These are phyloP conservation scores for Phaetusa simplex DNA, from an alignment of 2,113 vertebrate species.

Conservation along the genomic window DNA sequence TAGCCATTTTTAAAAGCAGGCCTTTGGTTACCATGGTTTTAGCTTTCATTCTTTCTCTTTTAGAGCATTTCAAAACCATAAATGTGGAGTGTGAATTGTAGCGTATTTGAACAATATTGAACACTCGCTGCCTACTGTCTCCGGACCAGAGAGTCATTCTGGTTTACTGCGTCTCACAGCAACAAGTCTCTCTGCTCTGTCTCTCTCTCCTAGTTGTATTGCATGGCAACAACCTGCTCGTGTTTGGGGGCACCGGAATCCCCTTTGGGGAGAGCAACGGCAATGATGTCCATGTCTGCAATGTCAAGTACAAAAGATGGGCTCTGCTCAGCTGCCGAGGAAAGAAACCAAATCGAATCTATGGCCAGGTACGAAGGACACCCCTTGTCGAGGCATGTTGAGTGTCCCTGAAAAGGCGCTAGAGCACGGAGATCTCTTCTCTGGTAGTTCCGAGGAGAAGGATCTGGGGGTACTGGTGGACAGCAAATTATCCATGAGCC, in stretches of 20 bases:
- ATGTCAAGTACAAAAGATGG: slow-evolving; percentile 96
- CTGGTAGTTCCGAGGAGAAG: too few relatives aligned
- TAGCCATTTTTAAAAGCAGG: neutral
- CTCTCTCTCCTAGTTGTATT: slow-evolving; percentile 82
- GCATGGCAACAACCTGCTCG: slow-evolving; percentile 95
- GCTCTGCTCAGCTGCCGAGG: slow-evolving; percentile 93
- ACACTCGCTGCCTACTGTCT: neutral
- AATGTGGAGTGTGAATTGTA: accelerated
- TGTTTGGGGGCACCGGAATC: slow-evolving; percentile 96
- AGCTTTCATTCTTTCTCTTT: neutral
- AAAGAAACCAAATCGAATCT: slow-evolving; percentile 95
- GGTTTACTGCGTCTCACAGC: neutral
- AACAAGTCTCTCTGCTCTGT: neutral
- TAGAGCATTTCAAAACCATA: neutral
- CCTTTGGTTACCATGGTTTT: slow-evolving; percentile 42
- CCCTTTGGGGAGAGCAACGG: slow-evolving; percentile 97
- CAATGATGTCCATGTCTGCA: slow-evolving; percentile 96
- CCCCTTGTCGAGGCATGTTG: accelerated
- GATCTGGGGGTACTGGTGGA: too few relatives aligned
- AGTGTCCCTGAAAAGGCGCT: neutral
- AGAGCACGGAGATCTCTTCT: accelerated
- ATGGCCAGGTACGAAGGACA: slow-evolving; percentile 85
- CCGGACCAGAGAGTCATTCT: accelerated
- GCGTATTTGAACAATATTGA: neutral
- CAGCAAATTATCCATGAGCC: too few relatives aligned